phyloP scores from a whole-genome alignment of 2,113 vertebrate species.

The Paradoxurus hermaphroditus region DNA sequence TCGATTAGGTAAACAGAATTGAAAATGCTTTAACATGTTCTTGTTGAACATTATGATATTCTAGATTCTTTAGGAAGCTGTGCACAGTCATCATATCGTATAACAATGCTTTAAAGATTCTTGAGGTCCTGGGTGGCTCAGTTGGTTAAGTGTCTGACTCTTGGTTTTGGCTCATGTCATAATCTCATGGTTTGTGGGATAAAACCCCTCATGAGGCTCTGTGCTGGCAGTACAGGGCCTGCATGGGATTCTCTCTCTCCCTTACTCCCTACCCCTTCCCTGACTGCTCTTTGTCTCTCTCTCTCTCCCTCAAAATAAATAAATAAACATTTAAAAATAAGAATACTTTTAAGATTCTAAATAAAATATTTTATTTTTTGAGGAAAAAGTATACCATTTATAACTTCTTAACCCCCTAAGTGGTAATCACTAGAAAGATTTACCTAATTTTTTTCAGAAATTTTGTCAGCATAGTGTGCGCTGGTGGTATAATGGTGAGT shows the following conservation, averaged over 20 bases:
- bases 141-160: no score
- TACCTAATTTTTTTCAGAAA: neutral
- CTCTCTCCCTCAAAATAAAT: no score
- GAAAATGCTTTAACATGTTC: neutral
- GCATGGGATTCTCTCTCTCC: no score
- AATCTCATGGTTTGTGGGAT: no score
- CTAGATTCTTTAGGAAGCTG: neutral
- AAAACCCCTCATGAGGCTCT: no score
- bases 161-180: no score
- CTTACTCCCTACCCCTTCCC: no score
- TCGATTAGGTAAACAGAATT: neutral
- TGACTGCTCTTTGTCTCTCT: no score
- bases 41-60: neutral
- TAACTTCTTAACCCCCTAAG: neutral
- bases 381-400: neutral
- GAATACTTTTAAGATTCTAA: neutral
- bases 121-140: no score
- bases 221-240: no score
- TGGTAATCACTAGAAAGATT: neutral
- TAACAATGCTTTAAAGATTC: neutral
- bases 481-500: slow-evolving; percentile 85
- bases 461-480: neutral
- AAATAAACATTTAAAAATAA: neutral
- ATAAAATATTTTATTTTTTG: neutral
- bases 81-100: neutral